Percentiles rank a stretch among this genome's conserved stretches.
Evolutionary conservation across 2,797 vertebrate species (phyloP).

Genomic region (Trachurus trachurus): DNA sequence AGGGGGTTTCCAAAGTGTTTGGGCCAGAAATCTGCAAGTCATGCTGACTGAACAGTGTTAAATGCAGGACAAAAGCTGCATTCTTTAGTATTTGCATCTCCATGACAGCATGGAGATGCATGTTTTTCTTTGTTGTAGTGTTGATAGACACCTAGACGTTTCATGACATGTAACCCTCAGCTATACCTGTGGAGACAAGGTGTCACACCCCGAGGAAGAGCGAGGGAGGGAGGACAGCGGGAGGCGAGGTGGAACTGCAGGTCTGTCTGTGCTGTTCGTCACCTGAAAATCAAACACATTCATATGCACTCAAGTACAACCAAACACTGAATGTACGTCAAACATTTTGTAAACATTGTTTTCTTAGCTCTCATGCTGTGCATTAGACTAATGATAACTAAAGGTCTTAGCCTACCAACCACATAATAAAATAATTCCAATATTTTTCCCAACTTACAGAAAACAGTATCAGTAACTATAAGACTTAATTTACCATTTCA

Average conservation of each 20-base stretch:
- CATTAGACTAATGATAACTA: neutral
- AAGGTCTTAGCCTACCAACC: too few species aligned
- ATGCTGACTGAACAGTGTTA: neutral
- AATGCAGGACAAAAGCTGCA: neutral
- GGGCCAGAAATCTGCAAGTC: neutral
- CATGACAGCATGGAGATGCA: neutral
- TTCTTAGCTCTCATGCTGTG: neutral
- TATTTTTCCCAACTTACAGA: neutral
- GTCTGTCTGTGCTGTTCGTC: constrained; percentile 1
- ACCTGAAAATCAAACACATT: constrained; percentile 30
- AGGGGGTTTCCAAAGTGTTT: neutral
- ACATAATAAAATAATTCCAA: too few species aligned
- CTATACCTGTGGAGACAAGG: constrained; percentile 39
- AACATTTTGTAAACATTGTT: too few species aligned
- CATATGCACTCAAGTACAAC: neutral
- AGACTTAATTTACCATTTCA: neutral
- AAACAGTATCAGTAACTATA: neutral
- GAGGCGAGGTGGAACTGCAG: constrained; percentile 39
- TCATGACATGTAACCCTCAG: neutral
- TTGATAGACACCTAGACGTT: neutral
- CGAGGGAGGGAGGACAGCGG: neutral
- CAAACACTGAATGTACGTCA: neutral
- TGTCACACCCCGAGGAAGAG: neutral
- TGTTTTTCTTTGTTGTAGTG: neutral
- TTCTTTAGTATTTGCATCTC: neutral